These are phyloP conservation scores for Hesperophylax magnus DNA, from an alignment of 1,140 invertebrate genomes.

Conservation along the genomic window DNA sequence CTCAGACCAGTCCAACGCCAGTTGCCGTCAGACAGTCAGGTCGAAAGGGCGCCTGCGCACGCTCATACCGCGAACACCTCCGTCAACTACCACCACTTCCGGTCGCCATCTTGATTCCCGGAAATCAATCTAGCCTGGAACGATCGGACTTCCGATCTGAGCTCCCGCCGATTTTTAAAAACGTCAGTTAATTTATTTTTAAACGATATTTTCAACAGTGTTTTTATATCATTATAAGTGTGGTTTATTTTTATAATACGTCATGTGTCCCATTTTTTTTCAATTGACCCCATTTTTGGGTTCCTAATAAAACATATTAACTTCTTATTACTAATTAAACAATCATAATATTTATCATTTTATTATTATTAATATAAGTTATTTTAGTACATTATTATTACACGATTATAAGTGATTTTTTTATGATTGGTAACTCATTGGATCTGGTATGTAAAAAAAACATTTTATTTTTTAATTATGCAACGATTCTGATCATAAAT, in stretches of 20 bases:
- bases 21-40: not conserved
- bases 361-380: too few relatives aligned
- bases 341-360: too few relatives aligned
- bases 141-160: not conserved
- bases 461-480: too few relatives aligned
- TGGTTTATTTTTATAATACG: not conserved
- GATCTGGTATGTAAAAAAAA: too few relatives aligned
- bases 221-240: not conserved
- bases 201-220: not conserved
- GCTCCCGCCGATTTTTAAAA: not conserved
- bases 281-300: not conserved
- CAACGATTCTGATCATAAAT: too few relatives aligned
- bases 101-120: slow-evolving; percentile 17
- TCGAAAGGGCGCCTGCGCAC: not conserved
- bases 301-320: not conserved
- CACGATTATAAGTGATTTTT: too few relatives aligned
- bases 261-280: not conserved
- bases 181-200: not conserved
- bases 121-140: not conserved
- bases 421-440: too few relatives aligned
- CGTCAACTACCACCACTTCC: not conserved
- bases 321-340: too few relatives aligned
- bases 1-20: not conserved
- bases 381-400: too few relatives aligned
- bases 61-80: not conserved